phyloP scores from a whole-genome alignment of 2,113 vertebrate species.

The Perca flavescens region DNA sequence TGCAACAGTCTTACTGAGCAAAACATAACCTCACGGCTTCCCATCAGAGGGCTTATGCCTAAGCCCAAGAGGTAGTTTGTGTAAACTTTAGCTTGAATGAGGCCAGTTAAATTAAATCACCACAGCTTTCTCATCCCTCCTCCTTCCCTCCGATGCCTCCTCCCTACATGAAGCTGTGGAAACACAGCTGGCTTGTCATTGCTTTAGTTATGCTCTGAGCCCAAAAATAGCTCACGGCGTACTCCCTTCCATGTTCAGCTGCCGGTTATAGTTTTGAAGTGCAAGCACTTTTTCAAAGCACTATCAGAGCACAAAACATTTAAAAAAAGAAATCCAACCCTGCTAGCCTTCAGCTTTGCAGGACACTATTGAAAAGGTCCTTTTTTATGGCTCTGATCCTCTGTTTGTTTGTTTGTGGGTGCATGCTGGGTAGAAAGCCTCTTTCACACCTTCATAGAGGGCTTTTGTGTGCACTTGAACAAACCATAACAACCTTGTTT shows the following conservation, averaged over 20 bases:
- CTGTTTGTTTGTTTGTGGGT: slow-evolving; percentile 76
- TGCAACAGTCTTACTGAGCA: slow-evolving; percentile 8
- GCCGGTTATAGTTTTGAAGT: slow-evolving; percentile 47
- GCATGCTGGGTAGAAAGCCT: slow-evolving; percentile 45
- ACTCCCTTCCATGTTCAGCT: slow-evolving; percentile 53
- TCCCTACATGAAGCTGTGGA: slow-evolving; percentile 64
- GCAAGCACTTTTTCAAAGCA: slow-evolving; percentile 49
- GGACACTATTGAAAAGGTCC: slow-evolving; percentile 27
- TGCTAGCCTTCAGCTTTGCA: slow-evolving; percentile 13
- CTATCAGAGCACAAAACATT: slow-evolving; percentile 9
- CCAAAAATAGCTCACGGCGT: slow-evolving; percentile 58
- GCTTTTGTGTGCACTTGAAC: slow-evolving; percentile 51
- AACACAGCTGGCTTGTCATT: slow-evolving; percentile 76
- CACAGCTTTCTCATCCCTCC: slow-evolving; percentile 51
- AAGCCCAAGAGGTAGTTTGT: slow-evolving; percentile 46
- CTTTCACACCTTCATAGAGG: slow-evolving; percentile 60
- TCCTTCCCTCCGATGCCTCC: slow-evolving; percentile 20
- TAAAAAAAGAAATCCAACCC: not conserved
- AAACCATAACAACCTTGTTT: slow-evolving; percentile 52
- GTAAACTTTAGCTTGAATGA: slow-evolving; percentile 47
- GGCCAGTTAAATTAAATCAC: slow-evolving; percentile 45
- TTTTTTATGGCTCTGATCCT: slow-evolving; percentile 46
- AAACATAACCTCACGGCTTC: slow-evolving; percentile 25
- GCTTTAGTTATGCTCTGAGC: slow-evolving; percentile 48
- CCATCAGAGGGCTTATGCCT: slow-evolving; percentile 7